Evolutionary conservation across 2,113 vertebrate genomes (phyloP), one percentile per base, ranked within the genome.

Genomic region (Acanthochromis polyacanthus): DNA sequence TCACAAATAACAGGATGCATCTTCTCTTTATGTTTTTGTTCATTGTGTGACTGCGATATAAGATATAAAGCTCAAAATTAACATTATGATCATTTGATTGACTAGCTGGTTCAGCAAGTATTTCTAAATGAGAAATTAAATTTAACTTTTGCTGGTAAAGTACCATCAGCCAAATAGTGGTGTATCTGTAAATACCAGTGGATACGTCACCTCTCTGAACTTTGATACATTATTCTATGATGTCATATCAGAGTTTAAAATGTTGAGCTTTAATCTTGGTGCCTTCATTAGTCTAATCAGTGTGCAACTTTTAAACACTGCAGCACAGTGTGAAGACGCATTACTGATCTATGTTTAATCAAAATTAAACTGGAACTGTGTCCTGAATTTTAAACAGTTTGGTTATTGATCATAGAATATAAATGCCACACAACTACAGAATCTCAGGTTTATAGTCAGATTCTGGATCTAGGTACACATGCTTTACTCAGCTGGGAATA

Each of bases 71-170:
- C 25, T 56, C 23, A 10, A 22, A 48, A 17, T 32, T 59, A 72
- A 1, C 52, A 11, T 23, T 65, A 22, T 50, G 10, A 55, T 75
- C 16, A 60, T 23, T 32, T 69, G 17, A 78, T 65, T 70, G 36
- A 25, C 10, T 2, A 16, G 14, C 5, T 81, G 58, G 72, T 68
- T 83, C 25, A 72, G 9, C 9, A 73, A 2, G 7, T 43, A 4
- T 28, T 28, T 64, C 30, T 52, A 20, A 81, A 68, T 70, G 4
- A 12, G 12, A 43, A 66, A 74, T 84, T 71, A 64, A 56, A 80
- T 64, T 19, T 55, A 67, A 79, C 67, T 55, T 84, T 89, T 84
- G 53, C 66, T 66, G 61, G 53, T 45, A 10, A 7, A 30, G 46
- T 10, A 2, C 12, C 3, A 50, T 50, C 15, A 53, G 25, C 15